Evolutionary conservation across 2,888 invertebrate genomes (phyloP).

Genomic region (Caenorhabditis sinica): DNA sequence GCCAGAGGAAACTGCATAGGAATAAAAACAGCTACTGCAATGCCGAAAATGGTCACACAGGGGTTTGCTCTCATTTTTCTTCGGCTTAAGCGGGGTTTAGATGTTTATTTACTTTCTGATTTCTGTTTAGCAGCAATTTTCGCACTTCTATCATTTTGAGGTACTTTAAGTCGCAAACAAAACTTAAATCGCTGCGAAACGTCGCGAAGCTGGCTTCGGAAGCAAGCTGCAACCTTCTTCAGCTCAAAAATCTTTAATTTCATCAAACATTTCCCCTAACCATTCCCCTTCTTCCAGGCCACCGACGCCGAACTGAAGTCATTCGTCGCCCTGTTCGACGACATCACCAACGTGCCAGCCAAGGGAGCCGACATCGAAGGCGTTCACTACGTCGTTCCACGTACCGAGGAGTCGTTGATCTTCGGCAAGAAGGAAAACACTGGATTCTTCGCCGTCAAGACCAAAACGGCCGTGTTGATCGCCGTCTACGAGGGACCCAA

Average conservation of each 20-base stretch:
- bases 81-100: too few relatives aligned
- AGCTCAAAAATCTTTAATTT: too few relatives aligned
- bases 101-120: too few relatives aligned
- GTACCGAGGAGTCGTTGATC: constrained; percentile 81
- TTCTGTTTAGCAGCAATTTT: too few relatives aligned
- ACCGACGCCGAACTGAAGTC: constrained; percentile 77
- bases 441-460: constrained; percentile 83
- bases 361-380: constrained; percentile 80
- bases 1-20: too few relatives aligned
- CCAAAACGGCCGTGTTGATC: constrained; percentile 79
- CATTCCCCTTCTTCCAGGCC: constrained; percentile 72
- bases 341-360: constrained; percentile 70
- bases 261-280: neutral
- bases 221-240: neutral
- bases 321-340: constrained; percentile 77
- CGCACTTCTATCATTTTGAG: too few relatives aligned
- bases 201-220: too few relatives aligned
- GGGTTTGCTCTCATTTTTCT: too few relatives aligned
- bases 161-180: too few relatives aligned
- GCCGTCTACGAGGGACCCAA: constrained; percentile 81
- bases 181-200: too few relatives aligned
- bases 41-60: too few relatives aligned
- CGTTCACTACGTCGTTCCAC: constrained; percentile 83
- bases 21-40: too few relatives aligned
- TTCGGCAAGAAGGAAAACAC: constrained; percentile 82